These are phyloP conservation scores for Lithobates sylvaticus DNA, from an alignment of 2,797 vertebrate species.

Conservation along the genomic window DNA sequence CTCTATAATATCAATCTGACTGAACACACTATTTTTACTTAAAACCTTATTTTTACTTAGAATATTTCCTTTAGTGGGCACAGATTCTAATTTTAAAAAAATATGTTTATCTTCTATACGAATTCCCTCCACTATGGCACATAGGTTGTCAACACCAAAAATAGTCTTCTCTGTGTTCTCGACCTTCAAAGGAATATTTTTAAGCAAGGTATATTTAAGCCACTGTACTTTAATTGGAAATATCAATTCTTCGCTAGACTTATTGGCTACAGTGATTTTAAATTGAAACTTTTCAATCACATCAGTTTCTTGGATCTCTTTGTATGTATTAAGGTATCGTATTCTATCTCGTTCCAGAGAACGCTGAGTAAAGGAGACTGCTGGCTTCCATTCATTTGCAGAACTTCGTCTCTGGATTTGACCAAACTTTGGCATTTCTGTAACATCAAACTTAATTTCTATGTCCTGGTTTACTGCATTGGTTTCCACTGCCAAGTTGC, in stretches of 20 bases:
- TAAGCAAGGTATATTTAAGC: conserved; percentile 82
- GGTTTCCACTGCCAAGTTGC: conserved; percentile 83
- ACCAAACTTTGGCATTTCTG: conserved; percentile 81
- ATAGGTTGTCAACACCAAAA: conserved; percentile 80
- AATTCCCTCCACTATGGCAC: conserved; percentile 74
- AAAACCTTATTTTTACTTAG: conserved; percentile 78
- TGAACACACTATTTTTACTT: conserved; percentile 82
- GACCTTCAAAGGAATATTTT: conserved; percentile 78
- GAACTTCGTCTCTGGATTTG: conserved; percentile 83
- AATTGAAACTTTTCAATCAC: conserved; percentile 85
- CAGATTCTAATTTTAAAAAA: conserved; percentile 81
- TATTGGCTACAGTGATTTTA: conserved; percentile 82
- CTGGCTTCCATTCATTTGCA: conserved; percentile 82
- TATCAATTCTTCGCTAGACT: conserved; percentile 77
- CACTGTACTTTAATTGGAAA: conserved; percentile 85
- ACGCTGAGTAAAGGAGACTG: conserved; percentile 82
- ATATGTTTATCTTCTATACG: conserved; percentile 78
- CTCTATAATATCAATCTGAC: conserved; percentile 82
- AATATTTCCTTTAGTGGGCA: conserved; percentile 84
- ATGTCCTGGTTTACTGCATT: conserved; percentile 80
- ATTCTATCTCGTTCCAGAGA: conserved; percentile 80
- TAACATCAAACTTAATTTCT: conserved; percentile 81
- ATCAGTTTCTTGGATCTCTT: conserved; percentile 79
- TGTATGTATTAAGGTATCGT: conserved; percentile 83
- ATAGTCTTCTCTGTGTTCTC: conserved; percentile 80